A percentile compares a stretch with the other conserved stretches of the same genome.
Conservation (phyloP, 1,140 invertebrate genomes). For the Apocrypta bakeri region DNA sequence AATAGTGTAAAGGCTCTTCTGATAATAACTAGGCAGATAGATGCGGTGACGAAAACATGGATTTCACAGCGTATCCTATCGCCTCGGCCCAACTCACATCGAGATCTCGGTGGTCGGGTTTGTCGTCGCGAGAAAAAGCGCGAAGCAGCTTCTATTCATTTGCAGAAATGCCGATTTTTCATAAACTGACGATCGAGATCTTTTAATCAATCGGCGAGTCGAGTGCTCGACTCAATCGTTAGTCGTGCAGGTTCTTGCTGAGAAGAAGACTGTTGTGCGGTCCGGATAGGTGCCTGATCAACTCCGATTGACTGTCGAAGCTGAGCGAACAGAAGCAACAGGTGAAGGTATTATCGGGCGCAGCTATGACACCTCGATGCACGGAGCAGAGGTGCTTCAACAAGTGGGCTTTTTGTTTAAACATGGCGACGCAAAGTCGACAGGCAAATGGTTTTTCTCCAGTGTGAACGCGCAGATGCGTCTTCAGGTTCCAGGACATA, state of each 20-base stretch:
- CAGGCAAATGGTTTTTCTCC: constrained; percentile 92
- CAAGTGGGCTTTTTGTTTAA: constrained; percentile 90
- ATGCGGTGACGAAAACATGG: background rate
- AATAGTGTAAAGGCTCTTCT: constrained; percentile 9
- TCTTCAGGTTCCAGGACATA: constrained; percentile 92
- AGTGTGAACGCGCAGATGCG: constrained; percentile 88
- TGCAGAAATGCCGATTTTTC: no score
- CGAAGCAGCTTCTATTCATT: background rate
- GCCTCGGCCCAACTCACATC: background rate
- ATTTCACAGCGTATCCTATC: background rate
- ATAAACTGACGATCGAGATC: no score
- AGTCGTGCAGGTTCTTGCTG: constrained; percentile 88
- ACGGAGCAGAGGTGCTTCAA: constrained; percentile 90
- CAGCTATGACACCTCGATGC: constrained; percentile 87
- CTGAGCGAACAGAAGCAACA: constrained; percentile 90
- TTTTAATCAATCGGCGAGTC: constrained; percentile 16
- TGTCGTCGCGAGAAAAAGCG: background rate
- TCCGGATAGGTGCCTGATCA: constrained; percentile 88
- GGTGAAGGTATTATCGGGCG: constrained; percentile 82
- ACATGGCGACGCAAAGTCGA: constrained; percentile 90
- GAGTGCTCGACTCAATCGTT: constrained; percentile 49
- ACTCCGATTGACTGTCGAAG: constrained; percentile 87
- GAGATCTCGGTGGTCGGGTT: constrained; percentile 18
- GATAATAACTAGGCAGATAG: no score
- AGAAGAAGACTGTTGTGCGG: constrained; percentile 89